These are phyloP conservation scores for Pachycephala philippinensis DNA, from an alignment of 2,113 vertebrate genomes.

Conservation along the genomic window DNA sequence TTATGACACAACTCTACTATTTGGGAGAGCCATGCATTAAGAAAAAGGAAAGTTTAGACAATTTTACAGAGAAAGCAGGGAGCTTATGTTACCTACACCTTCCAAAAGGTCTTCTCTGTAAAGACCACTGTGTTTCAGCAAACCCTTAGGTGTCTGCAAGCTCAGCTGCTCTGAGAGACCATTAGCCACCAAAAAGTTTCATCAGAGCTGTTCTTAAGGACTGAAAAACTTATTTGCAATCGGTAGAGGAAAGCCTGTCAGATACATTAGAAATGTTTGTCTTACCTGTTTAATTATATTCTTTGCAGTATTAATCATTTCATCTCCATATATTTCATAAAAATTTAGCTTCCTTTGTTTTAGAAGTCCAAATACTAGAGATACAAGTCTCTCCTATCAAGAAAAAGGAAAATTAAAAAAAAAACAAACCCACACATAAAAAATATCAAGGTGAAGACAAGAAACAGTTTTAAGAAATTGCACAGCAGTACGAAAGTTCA, in stretches of 20 bases:
- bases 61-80: neutral
- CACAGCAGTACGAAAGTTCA: neutral
- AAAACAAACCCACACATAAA: neutral
- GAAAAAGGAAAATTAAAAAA: neutral
- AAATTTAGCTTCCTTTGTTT: constrained; percentile 96
- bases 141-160: neutral
- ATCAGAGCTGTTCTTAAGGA: neutral
- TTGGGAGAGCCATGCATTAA: neutral
- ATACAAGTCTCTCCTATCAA: constrained; percentile 88
- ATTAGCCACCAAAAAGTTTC: neutral
- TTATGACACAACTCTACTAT: neutral
- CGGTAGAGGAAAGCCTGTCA: neutral
- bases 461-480: neutral
- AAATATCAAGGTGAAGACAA: neutral
- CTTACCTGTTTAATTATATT: constrained; percentile 90
- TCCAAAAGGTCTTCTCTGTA: neutral
- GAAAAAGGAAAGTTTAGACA: neutral
- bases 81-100: neutral
- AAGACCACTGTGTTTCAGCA: neutral
- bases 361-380: constrained; percentile 91
- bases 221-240: neutral
- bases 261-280: neutral
- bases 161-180: neutral
- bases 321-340: constrained; percentile 92
- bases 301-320: constrained; percentile 90